Evolutionary conservation across 2,113 vertebrate species (phyloP).

Genomic region (Scytalopus superciliaris): DNA sequence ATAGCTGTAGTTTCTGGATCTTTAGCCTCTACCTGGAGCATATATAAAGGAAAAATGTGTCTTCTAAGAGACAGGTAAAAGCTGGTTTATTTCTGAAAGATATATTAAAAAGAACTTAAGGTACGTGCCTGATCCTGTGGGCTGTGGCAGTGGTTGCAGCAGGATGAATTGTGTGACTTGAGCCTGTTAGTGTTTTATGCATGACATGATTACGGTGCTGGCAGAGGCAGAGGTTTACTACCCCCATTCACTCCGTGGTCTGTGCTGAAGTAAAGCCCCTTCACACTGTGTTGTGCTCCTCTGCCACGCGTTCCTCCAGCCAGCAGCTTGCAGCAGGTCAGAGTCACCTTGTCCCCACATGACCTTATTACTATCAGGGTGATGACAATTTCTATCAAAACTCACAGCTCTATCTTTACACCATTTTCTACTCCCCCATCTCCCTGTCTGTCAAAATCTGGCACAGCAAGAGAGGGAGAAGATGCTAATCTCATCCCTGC

Average conservation of each 20-base stretch:
- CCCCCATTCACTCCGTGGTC: accelerated
- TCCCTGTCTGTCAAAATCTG: slow-evolving; percentile 31
- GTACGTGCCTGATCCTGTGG: neutral
- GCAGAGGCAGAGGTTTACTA: neutral
- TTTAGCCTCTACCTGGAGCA: neutral
- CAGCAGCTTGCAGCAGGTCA: neutral
- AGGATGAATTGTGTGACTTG: neutral
- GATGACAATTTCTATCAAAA: neutral
- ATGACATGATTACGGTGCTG: neutral
- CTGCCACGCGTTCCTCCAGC: neutral
- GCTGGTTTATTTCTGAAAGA: neutral
- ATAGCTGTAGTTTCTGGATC: slow-evolving; percentile 5
- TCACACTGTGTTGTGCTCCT: accelerated
- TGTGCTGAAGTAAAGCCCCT: neutral
- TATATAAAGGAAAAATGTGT: neutral
- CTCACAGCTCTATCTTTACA: neutral
- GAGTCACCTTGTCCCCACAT: neutral
- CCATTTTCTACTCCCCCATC: neutral
- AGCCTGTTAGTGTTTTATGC: neutral
- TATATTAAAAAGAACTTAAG: neutral
- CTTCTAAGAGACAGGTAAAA: neutral
- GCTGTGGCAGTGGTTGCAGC: neutral
- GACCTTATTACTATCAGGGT: neutral
- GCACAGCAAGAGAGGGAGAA: neutral
- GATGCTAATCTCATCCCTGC: neutral